phyloP scores from a whole-genome alignment of 1,140 invertebrate species.

The Zaprionus africanus region DNA sequence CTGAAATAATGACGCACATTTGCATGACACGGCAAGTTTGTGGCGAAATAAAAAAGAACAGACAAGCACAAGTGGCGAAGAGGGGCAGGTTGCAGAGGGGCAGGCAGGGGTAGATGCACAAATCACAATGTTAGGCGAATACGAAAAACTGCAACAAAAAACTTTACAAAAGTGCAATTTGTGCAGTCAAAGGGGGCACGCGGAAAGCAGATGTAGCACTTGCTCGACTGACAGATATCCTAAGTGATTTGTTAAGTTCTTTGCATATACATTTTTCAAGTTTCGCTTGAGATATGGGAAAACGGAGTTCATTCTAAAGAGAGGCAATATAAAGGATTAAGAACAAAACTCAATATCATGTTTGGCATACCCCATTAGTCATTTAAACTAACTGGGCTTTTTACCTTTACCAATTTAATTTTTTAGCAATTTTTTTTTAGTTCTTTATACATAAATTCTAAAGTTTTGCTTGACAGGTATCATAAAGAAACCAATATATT shows the following conservation, averaged over 20 bases:
- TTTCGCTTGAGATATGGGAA: background rate
- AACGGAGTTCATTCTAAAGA: background rate
- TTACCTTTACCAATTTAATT: constrained; percentile 32
- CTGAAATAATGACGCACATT: constrained; percentile 38
- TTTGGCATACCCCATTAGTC: background rate
- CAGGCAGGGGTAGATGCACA: constrained; percentile 5
- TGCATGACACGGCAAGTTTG: constrained; percentile 35
- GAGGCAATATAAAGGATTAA: background rate
- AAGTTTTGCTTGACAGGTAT: background rate
- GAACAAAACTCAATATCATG: background rate
- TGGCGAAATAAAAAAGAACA: constrained; percentile 8
- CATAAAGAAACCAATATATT: background rate
- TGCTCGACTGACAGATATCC: background rate
- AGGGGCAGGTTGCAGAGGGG: background rate
- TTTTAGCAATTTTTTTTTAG: constrained; percentile 17
- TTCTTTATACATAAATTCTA: too few species aligned
- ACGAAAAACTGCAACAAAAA: constrained; percentile 20
- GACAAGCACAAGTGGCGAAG: background rate
- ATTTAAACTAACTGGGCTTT: background rate
- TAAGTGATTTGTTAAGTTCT: background rate
- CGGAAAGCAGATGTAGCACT: background rate
- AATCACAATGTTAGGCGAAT: constrained; percentile 22
- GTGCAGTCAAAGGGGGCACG: background rate
- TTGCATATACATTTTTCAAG: background rate
- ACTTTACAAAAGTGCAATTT: constrained; percentile 16